Evolutionary conservation across 2,888 invertebrate species (phyloP).

Genomic region (Ypsolopha sequella): DNA sequence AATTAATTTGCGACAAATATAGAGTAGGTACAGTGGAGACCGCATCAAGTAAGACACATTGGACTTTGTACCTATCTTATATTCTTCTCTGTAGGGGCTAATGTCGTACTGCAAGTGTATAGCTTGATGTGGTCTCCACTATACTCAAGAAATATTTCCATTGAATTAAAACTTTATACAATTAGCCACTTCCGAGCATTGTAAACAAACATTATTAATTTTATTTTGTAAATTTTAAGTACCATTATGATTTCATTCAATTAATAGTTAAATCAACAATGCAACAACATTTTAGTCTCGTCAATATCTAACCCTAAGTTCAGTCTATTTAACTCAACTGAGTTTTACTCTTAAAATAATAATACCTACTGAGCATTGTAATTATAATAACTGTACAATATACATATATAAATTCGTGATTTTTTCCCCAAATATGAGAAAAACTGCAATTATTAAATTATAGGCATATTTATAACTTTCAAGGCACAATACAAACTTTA

Average conservation of each 20-base stretch:
- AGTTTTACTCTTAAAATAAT: conserved; percentile 29
- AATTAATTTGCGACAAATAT: no score
- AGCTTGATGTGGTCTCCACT: no score
- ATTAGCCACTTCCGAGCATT: neutral
- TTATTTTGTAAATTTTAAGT: neutral
- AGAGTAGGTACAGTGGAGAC: no score
- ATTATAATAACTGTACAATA: conserved; percentile 6
- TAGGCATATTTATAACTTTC: neutral
- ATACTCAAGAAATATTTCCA: no score
- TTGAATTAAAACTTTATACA: no score
- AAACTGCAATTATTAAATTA: neutral
- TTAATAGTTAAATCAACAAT: conserved; percentile 10
- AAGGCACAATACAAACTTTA: neutral
- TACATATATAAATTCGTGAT: conserved; percentile 1
- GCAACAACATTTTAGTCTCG: conserved; percentile 33
- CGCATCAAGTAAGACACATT: no score
- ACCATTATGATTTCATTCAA: neutral
- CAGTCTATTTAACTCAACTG: conserved; percentile 61
- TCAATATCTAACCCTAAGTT: conserved; percentile 55
- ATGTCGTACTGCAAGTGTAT: no score
- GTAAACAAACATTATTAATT: neutral
- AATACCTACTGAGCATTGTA: conserved; percentile 41
- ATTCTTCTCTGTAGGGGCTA: no score
- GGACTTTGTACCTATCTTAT: no score
- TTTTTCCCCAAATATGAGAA: neutral